Evolutionary conservation across 2,113 vertebrate species (phyloP).

Genomic region (Leptodactylus fuscus): DNA sequence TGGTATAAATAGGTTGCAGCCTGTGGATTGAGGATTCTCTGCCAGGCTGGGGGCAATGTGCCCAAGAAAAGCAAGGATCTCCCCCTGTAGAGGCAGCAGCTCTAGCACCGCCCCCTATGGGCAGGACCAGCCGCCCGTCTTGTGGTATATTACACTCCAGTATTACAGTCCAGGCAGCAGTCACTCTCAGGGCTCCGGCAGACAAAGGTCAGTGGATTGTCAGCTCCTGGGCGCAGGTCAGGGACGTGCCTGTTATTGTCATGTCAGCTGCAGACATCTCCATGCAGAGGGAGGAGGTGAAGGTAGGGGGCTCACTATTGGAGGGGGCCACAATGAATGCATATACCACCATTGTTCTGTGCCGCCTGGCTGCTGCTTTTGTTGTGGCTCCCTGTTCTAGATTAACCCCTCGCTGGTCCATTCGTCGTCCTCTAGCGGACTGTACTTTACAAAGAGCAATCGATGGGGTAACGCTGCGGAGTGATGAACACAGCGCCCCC

Average conservation of each 20-base stretch:
- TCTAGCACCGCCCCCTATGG: constrained; percentile 67
- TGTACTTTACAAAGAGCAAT: background rate
- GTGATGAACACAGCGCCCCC: background rate
- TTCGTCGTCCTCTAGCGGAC: background rate
- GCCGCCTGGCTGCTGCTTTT: background rate
- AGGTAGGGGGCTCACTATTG: background rate
- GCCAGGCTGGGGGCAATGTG: constrained; percentile 1
- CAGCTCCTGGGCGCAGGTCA: constrained; percentile 53
- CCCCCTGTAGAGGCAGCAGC: constrained; percentile 14
- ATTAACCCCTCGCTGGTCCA: background rate
- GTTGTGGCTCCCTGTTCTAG: background rate
- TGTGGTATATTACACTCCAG: constrained; percentile 58
- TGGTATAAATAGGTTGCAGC: background rate
- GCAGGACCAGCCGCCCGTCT: constrained; percentile 62
- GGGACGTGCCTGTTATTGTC: background rate
- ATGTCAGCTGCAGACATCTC: no score
- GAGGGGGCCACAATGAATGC: background rate
- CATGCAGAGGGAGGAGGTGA: background rate
- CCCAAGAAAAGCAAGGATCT: background rate
- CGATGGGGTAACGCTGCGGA: background rate
- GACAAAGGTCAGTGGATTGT: background rate
- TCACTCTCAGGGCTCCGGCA: constrained; percentile 58
- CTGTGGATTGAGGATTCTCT: background rate
- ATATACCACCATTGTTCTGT: background rate
- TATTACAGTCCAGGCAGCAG: constrained; percentile 61